A percentile compares a stretch with the other conserved stretches of the same genome.
phyloP scores from a whole-genome alignment of 2,797 vertebrate species.

The Tarsius wallacei region DNA sequence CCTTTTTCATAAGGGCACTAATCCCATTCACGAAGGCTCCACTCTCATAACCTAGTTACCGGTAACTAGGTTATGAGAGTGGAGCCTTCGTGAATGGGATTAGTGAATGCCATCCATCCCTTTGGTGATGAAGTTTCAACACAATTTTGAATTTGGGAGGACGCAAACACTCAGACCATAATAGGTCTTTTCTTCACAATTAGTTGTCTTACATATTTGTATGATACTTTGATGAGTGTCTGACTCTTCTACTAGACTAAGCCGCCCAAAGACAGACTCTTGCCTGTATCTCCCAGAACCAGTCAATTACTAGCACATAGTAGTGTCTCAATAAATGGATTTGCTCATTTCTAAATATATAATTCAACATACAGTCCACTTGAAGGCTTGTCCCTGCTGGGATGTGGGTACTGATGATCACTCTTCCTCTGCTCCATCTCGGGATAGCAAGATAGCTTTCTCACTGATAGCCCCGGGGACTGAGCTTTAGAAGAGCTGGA shows the following conservation, averaged over 20 bases:
- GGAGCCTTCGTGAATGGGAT: too few relatives aligned
- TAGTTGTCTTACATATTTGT: neutral
- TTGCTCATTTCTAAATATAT: neutral
- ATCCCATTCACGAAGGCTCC: too few relatives aligned
- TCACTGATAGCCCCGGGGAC: neutral
- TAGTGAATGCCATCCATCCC: neutral
- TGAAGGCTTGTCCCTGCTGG: neutral
- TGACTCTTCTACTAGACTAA: neutral
- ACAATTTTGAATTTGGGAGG: neutral
- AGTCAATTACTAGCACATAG: neutral
- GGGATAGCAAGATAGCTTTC: neutral
- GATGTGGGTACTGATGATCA: neutral
- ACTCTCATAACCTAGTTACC: neutral
- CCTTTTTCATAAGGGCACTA: neutral
- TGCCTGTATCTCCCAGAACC: neutral
- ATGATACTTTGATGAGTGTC: neutral
- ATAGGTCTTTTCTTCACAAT: neutral
- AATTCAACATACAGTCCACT: neutral
- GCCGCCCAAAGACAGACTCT: neutral
- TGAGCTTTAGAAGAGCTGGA: neutral
- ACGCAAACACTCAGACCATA: neutral
- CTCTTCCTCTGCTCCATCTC: neutral
- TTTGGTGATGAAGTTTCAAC: neutral
- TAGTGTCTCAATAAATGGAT: slow-evolving; percentile 30
- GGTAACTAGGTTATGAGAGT: too few relatives aligned